These are phyloP conservation scores for Hydrolagus colliei DNA, from an alignment of 2,797 vertebrate species.

Conservation along the genomic window DNA sequence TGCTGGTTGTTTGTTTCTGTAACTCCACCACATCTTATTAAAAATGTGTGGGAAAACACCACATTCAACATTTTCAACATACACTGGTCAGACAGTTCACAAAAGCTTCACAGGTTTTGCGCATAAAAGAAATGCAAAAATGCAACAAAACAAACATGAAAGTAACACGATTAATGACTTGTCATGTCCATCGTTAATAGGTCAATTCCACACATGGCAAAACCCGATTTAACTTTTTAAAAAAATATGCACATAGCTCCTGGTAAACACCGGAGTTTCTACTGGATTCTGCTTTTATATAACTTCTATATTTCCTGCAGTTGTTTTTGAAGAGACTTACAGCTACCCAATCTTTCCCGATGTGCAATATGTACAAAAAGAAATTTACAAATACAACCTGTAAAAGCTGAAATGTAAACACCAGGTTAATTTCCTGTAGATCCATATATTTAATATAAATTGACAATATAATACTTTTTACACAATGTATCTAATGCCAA, in stretches of 20 bases:
- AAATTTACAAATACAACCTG: background rate
- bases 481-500: background rate
- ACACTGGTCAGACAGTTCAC: background rate
- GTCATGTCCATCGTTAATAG: conserved; percentile 4
- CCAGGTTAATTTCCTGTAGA: background rate
- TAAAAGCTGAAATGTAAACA: conserved; percentile 15
- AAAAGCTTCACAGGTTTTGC: background rate
- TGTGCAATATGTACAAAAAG: background rate
- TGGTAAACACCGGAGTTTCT: background rate
- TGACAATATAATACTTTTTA: background rate
- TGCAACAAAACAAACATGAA: background rate
- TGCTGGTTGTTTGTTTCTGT: background rate
- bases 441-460: background rate
- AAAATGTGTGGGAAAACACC: background rate
- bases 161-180: background rate
- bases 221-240: background rate
- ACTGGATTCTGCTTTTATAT: too few species aligned
- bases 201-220: background rate
- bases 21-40: background rate
- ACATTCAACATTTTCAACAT: background rate
- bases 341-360: background rate
- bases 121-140: background rate
- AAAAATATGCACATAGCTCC: background rate
- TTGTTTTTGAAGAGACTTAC: background rate
- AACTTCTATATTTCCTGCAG: background rate